Evolutionary conservation across 2,888 invertebrate genomes (phyloP).

Genomic region (Clitarchus hookeri): DNA sequence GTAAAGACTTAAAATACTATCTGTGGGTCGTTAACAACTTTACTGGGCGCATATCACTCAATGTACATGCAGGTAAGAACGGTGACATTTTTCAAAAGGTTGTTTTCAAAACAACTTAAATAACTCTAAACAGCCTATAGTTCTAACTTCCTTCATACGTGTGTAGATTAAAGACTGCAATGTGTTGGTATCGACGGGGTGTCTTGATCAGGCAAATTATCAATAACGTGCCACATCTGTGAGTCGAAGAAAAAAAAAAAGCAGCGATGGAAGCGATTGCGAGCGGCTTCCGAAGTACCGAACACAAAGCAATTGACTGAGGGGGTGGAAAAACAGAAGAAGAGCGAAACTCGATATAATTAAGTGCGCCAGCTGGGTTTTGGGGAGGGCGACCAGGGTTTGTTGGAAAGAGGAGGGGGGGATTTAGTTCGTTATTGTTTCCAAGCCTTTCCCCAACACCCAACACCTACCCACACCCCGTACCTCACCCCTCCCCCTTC

Average conservation of each 20-base stretch:
- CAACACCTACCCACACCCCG: neutral
- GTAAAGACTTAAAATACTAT: no score
- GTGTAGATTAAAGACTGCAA: no score
- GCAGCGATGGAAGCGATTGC: neutral
- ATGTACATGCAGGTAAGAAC: no score
- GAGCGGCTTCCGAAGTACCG: neutral
- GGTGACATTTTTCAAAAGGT: no score
- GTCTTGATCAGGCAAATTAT: no score
- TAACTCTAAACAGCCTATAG: no score
- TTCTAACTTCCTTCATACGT: no score
- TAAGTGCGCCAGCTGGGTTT: neutral
- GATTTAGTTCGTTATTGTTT: neutral
- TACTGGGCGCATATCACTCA: no score
- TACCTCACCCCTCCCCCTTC: neutral
- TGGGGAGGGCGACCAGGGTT: neutral
- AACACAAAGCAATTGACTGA: neutral
- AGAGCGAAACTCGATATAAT: constrained; percentile 16
- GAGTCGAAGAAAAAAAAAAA: neutral
- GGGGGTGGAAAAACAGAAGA: neutral
- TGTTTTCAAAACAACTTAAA: no score
- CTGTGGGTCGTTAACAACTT: no score
- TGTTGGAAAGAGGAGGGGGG: neutral
- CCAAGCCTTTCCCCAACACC: neutral
- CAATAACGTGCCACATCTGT: no score
- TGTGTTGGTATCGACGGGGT: no score